Conservation (phyloP, 1,140 invertebrate species). For the Drosophila pruinosa region DNA sequence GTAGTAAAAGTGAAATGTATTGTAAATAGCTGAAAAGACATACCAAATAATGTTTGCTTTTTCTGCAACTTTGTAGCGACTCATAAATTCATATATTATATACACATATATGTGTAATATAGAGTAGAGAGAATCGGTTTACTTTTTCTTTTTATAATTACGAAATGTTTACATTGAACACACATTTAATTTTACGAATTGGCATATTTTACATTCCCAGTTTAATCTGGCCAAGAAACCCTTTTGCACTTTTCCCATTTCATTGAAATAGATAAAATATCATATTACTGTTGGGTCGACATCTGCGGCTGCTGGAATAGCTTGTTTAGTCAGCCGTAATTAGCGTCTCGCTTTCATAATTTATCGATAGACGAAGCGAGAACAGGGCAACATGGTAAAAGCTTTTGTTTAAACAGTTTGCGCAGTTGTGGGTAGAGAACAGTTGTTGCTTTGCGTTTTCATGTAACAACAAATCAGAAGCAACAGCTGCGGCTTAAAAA, state of each 20-base stretch:
- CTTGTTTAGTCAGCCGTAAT: conserved; percentile 26
- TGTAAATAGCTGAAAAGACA: no score
- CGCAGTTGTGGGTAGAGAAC: conserved; percentile 4
- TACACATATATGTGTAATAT: no score
- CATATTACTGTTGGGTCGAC: not conserved
- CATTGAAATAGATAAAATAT: not conserved
- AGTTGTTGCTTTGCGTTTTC: conserved; percentile 20
- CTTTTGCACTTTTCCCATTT: not conserved
- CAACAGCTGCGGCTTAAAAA: conserved; percentile 59
- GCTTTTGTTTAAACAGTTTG: conserved; percentile 36
- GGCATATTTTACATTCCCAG: not conserved
- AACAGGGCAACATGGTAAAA: conserved; percentile 16
- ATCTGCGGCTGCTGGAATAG: conserved; percentile 5
- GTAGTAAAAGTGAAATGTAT: no score
- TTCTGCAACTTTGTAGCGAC: no score
- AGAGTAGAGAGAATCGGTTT: no score
- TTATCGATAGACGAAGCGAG: conserved; percentile 25
- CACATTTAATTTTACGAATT: not conserved
- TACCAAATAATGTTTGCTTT: no score
- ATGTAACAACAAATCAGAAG: conserved; percentile 35
- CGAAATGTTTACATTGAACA: no score
- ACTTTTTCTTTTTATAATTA: no score
- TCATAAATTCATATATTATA: no score
- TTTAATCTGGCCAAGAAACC: not conserved
- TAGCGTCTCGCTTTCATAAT: conserved; percentile 39